phyloP scores from a whole-genome alignment of 2,113 vertebrate genomes.

The Tragelaphus imberbis region DNA sequence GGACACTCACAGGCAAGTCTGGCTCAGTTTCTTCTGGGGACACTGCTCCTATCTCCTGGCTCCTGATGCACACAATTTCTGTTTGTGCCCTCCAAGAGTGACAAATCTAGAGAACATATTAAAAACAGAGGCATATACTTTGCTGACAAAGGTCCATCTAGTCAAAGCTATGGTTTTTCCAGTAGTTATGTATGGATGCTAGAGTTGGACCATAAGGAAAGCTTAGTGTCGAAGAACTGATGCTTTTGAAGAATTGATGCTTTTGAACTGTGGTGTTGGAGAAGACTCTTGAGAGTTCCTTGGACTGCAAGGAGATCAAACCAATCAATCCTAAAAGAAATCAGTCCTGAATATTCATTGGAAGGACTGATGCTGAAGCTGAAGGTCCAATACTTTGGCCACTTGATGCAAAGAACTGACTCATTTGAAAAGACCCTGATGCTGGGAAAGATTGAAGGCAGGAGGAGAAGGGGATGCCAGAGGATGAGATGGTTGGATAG shows the following conservation, averaged over 20 bases:
- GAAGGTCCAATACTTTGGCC: background rate
- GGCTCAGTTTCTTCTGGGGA: background rate
- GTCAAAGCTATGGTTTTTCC: too few relatives aligned
- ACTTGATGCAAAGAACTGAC: fast-evolving
- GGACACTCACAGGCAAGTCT: background rate
- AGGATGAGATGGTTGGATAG: background rate
- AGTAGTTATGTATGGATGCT: too few relatives aligned
- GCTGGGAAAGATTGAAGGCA: background rate
- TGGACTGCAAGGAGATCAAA: background rate
- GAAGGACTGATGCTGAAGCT: background rate
- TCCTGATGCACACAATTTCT: background rate
- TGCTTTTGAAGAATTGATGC: background rate
- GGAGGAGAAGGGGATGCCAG: background rate
- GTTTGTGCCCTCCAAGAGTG: background rate
- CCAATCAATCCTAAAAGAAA: background rate
- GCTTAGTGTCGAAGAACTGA: too few relatives aligned
- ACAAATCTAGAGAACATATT: background rate
- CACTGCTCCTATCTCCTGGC: background rate
- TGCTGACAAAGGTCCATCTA: too few relatives aligned
- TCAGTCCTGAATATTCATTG: background rate
- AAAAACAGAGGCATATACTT: background rate
- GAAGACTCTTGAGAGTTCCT: background rate
- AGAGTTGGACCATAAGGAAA: too few relatives aligned
- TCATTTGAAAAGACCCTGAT: background rate
- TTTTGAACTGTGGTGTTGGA: background rate